These are phyloP conservation scores for Megalonaias nervosa DNA, from an alignment of 1,140 invertebrate genomes.

Conservation along the genomic window DNA sequence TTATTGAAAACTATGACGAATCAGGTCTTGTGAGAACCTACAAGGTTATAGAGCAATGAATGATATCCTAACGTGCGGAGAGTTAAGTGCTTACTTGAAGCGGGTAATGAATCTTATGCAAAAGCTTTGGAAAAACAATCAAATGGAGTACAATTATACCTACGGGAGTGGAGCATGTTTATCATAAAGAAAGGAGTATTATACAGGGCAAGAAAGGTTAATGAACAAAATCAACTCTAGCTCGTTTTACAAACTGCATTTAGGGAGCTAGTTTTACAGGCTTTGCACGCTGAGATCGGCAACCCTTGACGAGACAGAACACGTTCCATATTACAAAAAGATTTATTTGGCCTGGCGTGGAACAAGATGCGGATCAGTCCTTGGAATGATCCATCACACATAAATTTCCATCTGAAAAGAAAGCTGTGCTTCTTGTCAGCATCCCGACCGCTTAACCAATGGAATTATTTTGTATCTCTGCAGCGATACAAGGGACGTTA, in stretches of 20 bases:
- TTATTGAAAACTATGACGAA: no score
- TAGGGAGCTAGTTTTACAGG: background rate
- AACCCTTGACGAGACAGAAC: background rate
- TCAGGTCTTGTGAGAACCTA: no score
- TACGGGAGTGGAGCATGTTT: constrained; percentile 6
- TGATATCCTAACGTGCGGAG: background rate
- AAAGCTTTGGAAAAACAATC: background rate
- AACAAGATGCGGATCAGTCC: no score
- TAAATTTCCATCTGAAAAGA: no score
- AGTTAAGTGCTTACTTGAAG: background rate
- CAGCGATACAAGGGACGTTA: no score
- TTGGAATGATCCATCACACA: no score
- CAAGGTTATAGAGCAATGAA: no score
- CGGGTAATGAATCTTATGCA: background rate
- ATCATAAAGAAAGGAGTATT: constrained; percentile 16
- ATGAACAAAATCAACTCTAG: background rate
- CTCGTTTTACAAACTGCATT: constrained; percentile 15
- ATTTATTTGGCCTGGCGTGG: no score
- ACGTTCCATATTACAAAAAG: no score
- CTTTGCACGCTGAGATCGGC: constrained; percentile 10
- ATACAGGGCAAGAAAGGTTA: constrained; percentile 8
- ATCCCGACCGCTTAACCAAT: constrained; percentile 22
- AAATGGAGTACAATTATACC: background rate
- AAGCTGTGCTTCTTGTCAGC: no score
- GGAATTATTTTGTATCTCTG: no score